A percentile compares a stretch with the other conserved stretches of the same genome.
These are phyloP conservation scores for Florisuga fusca DNA, from an alignment of 2,797 vertebrate genomes.

Conservation along the genomic window DNA sequence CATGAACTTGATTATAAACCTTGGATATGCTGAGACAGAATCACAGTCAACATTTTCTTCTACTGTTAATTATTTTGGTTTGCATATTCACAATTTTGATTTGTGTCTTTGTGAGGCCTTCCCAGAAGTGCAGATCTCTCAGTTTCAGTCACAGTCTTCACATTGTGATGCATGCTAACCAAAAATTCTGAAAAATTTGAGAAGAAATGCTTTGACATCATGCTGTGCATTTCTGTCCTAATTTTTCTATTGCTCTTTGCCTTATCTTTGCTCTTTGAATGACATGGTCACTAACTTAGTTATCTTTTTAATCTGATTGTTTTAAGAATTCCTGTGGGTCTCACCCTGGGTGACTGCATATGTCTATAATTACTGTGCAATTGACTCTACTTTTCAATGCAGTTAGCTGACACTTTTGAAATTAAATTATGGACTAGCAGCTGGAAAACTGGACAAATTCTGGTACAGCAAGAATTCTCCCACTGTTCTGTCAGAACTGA, in stretches of 20 bases:
- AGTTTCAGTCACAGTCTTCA: not conserved
- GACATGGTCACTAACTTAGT: not conserved
- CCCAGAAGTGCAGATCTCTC: not conserved
- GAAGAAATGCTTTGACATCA: not conserved
- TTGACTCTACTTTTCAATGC: not conserved
- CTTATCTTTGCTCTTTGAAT: not conserved
- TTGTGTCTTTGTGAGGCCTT: not conserved
- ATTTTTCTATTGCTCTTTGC: not conserved
- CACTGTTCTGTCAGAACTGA: not conserved
- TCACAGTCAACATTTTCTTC: not conserved
- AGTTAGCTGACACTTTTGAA: not conserved
- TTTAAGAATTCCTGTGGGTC: not conserved
- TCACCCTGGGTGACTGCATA: not conserved
- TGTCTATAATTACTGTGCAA: not conserved
- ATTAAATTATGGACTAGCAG: not conserved
- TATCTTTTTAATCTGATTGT: not conserved
- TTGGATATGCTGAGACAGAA: not conserved
- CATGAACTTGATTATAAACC: not conserved
- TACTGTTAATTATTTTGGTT: constrained; percentile 21
- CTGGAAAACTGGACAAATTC: not conserved
- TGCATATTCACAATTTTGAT: constrained; percentile 1
- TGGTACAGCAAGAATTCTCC: not conserved
- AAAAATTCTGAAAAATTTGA: not conserved
- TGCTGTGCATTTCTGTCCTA: not conserved
- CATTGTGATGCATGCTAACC: not conserved